Base-by-base conservation (phyloP, 2,113 vertebrate genomes). In the Leptobrachium leishanense region DNA sequence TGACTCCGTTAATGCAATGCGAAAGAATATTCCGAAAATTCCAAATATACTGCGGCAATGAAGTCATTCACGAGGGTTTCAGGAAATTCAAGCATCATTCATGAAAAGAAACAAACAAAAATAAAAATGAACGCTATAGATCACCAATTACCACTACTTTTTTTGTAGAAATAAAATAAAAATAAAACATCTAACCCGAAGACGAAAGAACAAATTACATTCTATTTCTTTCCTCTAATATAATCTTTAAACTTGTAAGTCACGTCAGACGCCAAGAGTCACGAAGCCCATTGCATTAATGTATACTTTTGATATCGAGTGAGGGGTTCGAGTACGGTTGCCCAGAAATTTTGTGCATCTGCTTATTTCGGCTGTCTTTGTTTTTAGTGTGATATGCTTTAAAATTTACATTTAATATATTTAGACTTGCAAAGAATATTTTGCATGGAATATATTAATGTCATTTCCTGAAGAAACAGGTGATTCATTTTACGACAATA, bases 181-280 rank as follows among this genome's bases (percentile, higher is more conserved):
- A 81, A 81, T 81, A 81, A 81, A 81, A 81, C 78, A 81, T 81
- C 78, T 50, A 74, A 81, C 74, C 74, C 72, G 63, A 55, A 74
- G 78, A 81, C 73, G 78, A 74, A 81, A 74, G 78, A 50, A 81
- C 78, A 81, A 81, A 81, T 81, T 81, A 81, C 78, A 68, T 74
- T 74, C 78, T 59, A 66, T 72, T 59, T 62, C 64, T 66, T 72
- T 77, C 15, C 78, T 59, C 62, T 74, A 74, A 81, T 81, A 74
- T 73, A 74, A 81, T 81, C 78, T 81, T 74, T 64, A 81, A 81
- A 81, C 72, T 59, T 81, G 78, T 81, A 81, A 81, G 71, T 81
- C 78, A 81, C 68, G 39, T 68, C 71, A 41, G 15, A 43, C 43
- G 65, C 42, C 77, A 74, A 81, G 66, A 63, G 46, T 41, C 5